Conservation (phyloP, 2,797 vertebrate species). For the Gadopsis bispinosus region DNA sequence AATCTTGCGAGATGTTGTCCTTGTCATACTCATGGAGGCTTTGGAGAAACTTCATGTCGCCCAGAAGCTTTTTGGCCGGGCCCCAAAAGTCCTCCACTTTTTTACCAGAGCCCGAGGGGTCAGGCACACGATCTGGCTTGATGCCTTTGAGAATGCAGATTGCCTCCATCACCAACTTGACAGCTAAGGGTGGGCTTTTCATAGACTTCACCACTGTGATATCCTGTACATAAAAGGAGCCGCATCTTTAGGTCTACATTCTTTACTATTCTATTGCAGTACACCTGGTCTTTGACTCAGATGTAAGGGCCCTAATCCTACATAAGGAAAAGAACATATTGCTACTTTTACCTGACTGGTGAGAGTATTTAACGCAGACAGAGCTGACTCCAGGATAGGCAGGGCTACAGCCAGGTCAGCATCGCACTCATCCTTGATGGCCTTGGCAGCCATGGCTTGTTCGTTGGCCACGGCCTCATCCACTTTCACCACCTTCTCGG, state of each 20-base stretch:
- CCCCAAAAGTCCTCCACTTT: conserved; percentile 95
- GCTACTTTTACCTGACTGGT: conserved; percentile 86
- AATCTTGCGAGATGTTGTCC: conserved; percentile 88
- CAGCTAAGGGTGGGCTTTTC: conserved; percentile 92
- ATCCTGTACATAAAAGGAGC: conserved; percentile 81
- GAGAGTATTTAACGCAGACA: conserved; percentile 90
- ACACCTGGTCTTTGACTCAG: not conserved
- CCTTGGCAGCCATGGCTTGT: conserved; percentile 92
- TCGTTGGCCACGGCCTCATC: conserved; percentile 90
- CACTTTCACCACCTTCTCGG: conserved; percentile 89
- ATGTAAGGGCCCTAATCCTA: not conserved
- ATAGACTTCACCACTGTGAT: conserved; percentile 94
- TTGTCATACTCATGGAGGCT: conserved; percentile 94
- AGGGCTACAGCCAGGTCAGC: conserved; percentile 90
- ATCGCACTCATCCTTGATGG: conserved; percentile 94
- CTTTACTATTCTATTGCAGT: not conserved
- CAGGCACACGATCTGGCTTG: conserved; percentile 91
- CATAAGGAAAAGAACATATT: not conserved
- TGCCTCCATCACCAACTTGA: conserved; percentile 95
- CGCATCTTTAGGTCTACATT: not conserved
- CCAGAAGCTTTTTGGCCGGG: conserved; percentile 91
- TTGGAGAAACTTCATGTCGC: conserved; percentile 92
- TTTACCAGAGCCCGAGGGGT: conserved; percentile 89
- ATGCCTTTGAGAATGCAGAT: conserved; percentile 95
- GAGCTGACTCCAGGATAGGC: conserved; percentile 89